Evolutionary conservation across 2,113 vertebrate species (phyloP).

Genomic region (Malurus elegans): DNA sequence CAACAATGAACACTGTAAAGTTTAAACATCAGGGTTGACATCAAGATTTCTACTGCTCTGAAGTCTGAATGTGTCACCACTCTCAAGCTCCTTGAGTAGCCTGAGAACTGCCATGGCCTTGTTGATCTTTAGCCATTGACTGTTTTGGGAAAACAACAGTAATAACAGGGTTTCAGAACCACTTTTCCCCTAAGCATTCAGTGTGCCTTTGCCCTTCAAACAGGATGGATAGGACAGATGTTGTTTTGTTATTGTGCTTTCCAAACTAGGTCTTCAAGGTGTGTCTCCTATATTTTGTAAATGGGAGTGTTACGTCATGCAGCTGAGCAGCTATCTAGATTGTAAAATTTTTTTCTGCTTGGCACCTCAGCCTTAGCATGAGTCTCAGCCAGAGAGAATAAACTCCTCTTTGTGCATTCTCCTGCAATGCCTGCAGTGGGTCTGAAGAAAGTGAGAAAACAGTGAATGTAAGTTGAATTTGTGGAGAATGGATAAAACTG

Average conservation of each 20-base stretch:
- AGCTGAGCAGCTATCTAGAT: constrained; percentile 10
- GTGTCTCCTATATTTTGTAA: constrained; percentile 20
- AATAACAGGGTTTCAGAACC: not conserved
- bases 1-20: not conserved
- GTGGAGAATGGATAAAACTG: not conserved
- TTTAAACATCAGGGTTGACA: not conserved
- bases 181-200: not conserved
- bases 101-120: not conserved
- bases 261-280: constrained; percentile 26
- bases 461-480: not conserved
- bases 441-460: not conserved
- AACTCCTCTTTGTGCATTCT: not conserved
- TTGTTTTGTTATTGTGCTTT: constrained; percentile 1
- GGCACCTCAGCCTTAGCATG: not conserved
- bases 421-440: not conserved
- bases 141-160: not conserved
- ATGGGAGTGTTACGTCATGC: not conserved
- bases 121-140: not conserved
- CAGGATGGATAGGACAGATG: not conserved
- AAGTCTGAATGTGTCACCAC: not conserved
- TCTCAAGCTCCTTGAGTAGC: not conserved
- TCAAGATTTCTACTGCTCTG: not conserved
- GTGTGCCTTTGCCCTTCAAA: not conserved
- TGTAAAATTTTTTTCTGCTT: not conserved
- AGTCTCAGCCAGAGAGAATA: not conserved